A percentile compares a stretch with the other conserved stretches of the same genome.
Evolutionary conservation across 2,797 vertebrate genomes (phyloP).

Genomic region (Chrysolophus pictus): DNA sequence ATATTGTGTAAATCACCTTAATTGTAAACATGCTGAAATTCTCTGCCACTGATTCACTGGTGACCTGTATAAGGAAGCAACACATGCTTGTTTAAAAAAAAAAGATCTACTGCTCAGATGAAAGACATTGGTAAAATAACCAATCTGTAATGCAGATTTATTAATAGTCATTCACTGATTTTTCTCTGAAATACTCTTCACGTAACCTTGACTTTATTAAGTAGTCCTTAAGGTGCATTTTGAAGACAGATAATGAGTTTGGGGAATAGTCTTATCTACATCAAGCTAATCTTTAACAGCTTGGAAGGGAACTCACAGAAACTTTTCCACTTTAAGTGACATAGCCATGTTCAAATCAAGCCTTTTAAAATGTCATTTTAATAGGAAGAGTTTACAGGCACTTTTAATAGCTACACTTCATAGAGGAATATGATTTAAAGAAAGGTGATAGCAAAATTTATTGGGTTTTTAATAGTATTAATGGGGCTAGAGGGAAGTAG

Average conservation of each 20-base stretch:
- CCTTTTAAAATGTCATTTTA: conserved; percentile 77
- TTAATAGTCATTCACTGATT: conserved; percentile 83
- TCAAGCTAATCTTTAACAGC: conserved; percentile 85
- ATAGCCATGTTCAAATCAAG: conserved; percentile 73
- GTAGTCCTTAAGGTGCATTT: conserved; percentile 85
- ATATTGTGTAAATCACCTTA: background rate
- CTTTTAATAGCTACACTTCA: conserved; percentile 71
- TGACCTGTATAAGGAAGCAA: conserved; percentile 52
- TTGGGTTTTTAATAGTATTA: conserved; percentile 62
- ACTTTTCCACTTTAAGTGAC: conserved; percentile 81
- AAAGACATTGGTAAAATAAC: conserved; percentile 79
- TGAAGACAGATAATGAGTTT: conserved; percentile 85
- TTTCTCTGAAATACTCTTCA: conserved; percentile 82
- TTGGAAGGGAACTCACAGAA: conserved; percentile 77
- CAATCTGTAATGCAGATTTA: conserved; percentile 80
- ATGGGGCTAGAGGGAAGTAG: conserved; percentile 50
- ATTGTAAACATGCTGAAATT: conserved; percentile 30
- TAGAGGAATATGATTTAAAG: conserved; percentile 69
- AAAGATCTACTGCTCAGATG: conserved; percentile 57
- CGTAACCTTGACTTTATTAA: conserved; percentile 85
- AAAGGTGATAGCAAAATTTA: conserved; percentile 56
- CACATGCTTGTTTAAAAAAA: conserved; percentile 40
- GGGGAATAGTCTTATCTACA: conserved; percentile 83
- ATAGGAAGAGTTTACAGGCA: conserved; percentile 72
- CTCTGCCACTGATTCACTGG: conserved; percentile 3